phyloP scores from a whole-genome alignment of 2,113 vertebrate species.

The Alligator sinensis region DNA sequence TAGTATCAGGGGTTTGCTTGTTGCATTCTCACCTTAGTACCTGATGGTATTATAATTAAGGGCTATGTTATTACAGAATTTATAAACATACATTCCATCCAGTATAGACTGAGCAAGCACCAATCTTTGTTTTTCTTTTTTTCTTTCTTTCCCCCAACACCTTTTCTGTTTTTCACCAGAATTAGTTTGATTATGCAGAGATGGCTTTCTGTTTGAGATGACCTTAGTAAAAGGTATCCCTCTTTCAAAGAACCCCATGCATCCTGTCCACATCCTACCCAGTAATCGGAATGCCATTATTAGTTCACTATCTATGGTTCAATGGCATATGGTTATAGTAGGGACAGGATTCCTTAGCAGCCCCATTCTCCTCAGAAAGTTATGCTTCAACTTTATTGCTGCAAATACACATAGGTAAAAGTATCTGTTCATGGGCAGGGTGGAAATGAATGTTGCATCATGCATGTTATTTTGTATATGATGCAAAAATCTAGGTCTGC shows the following conservation, averaged over 20 bases:
- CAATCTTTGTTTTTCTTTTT: background rate
- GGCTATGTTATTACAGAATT: background rate
- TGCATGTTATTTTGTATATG: background rate
- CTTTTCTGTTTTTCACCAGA: background rate
- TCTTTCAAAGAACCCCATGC: background rate
- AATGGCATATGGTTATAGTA: background rate
- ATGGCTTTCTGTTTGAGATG: background rate
- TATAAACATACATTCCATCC: background rate
- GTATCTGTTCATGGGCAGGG: background rate
- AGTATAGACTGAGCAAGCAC: no score
- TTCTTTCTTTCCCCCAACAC: background rate
- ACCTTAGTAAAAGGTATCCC: background rate
- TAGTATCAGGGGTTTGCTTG: background rate
- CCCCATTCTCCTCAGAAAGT: background rate
- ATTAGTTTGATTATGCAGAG: background rate
- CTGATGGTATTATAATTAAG: background rate
- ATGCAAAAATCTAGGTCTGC: background rate
- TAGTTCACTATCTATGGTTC: background rate
- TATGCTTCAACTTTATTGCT: background rate
- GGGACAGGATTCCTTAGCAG: background rate
- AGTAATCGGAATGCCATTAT: background rate
- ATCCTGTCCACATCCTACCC: background rate
- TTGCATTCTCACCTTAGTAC: background rate
- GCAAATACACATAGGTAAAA: background rate
- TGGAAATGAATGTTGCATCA: background rate